Base-by-base conservation (phyloP, 2,113 vertebrate species). In the Tetraodon nigroviridis region DNA sequence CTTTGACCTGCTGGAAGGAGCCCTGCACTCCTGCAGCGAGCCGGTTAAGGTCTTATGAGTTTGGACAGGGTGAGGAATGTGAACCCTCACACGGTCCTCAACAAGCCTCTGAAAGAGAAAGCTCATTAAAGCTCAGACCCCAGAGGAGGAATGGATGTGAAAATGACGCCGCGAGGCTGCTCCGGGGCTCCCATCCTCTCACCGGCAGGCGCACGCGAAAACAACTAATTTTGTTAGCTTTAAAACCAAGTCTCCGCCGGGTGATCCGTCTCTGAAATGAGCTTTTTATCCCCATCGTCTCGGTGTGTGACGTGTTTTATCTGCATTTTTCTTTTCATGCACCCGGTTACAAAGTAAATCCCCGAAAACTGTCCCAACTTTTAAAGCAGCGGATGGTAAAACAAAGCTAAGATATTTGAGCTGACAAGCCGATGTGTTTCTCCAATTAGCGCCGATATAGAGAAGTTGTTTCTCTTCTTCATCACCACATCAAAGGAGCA, bases 401-500 rank as follows among this genome's bases (percentile, higher is more conserved):
- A 24, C 5, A 24, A 24, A 24, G 22, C 22, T 24, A 24, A 24
- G 22, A 24, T 24, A 24, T 24, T 24, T 24, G 22, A 24, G 22
- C 32, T 37, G 32, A 6, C 24, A 27, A 3, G 21, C 62, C 53
- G 24, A 37, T 37, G 42, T 12, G 42, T 12, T 52, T 14, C 47
- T 58, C 37, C 74, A 66, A 81, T 76, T 81, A 57, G 21, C 20
- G 53, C 56, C 61, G 60, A 79, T 77, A 80, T 76, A 74, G 74
- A 76, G 67, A 80, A 64, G 45, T 76, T 15, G 54, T 45, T 10
- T 29, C 51, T 54, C 44, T 20, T 46, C 63, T 66, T 50, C 41
- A 66, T 77, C 69, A 64, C 89, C 89, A 90, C 90, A 90, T 91
- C 88, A 91, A 90, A 91, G 78, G 20, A n/a, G 50, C 61, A 44